Evolutionary conservation across 2,113 vertebrate species (phyloP).

Genomic region (Onychorhynchus coronatus): DNA sequence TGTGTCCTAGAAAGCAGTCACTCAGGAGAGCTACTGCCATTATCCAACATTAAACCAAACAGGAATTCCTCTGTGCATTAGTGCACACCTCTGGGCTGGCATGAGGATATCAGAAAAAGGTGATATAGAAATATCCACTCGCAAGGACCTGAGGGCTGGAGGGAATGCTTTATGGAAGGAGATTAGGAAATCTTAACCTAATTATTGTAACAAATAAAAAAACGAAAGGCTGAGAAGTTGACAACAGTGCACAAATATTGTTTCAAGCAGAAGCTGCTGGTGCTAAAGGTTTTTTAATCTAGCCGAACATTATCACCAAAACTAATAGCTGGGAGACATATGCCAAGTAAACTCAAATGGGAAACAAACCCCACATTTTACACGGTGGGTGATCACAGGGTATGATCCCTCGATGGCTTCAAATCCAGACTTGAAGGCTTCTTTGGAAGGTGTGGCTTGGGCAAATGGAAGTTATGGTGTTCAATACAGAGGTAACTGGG

Average conservation of each 20-base stretch:
- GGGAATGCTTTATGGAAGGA: neutral
- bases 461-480: neutral
- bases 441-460: neutral
- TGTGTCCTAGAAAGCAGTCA: neutral
- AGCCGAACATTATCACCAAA: neutral
- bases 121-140: neutral
- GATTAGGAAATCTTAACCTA: neutral
- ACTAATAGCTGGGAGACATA: neutral
- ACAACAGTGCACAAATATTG: neutral
- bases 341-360: neutral
- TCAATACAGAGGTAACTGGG: neutral
- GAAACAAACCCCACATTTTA: neutral
- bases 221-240: neutral
- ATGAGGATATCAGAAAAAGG: neutral
- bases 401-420: neutral
- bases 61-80: neutral
- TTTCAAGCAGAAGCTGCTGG: neutral
- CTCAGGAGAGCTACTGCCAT: neutral
- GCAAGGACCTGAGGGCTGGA: neutral
- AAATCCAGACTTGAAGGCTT: neutral
- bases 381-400: neutral
- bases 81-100: neutral
- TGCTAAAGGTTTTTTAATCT: neutral
- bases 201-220: neutral
- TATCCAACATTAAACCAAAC: neutral